phyloP scores from a whole-genome alignment of 2,888 invertebrate genomes.

The Ophion ellenae region DNA sequence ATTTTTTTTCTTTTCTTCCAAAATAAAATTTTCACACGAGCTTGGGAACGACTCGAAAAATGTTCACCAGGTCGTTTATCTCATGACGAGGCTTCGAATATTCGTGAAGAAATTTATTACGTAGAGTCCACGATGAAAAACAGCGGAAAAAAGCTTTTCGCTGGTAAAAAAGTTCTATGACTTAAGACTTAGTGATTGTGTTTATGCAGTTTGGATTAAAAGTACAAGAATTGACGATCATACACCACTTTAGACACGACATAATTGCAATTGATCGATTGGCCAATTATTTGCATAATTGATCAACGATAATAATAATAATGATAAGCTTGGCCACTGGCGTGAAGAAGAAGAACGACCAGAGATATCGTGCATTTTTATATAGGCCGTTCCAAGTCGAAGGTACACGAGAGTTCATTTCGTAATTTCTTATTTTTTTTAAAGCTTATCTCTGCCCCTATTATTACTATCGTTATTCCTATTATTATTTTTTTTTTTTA shows the following conservation, averaged over 20 bases:
- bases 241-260: slow-evolving; percentile 58
- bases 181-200: slow-evolving; percentile 80
- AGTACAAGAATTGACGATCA: slow-evolving; percentile 77
- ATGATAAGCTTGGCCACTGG: slow-evolving; percentile 51
- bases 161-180: slow-evolving; percentile 76
- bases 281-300: slow-evolving; percentile 13
- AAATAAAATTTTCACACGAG: no score
- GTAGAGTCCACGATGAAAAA: slow-evolving; percentile 41
- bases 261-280: slow-evolving; percentile 36
- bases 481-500: slow-evolving; percentile 35
- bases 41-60: no score
- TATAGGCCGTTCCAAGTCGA: slow-evolving; percentile 64
- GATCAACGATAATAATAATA: slow-evolving; percentile 30
- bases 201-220: slow-evolving; percentile 72
- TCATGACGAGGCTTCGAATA: background rate
- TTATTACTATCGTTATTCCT: slow-evolving; percentile 30
- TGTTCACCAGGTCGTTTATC: no score
- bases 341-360: slow-evolving; percentile 15
- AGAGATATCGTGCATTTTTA: slow-evolving; percentile 15
- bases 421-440: slow-evolving; percentile 42
- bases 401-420: slow-evolving; percentile 63
- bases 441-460: slow-evolving; percentile 35
- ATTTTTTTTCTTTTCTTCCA: background rate
- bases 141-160: slow-evolving; percentile 51
- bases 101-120: background rate